Base-by-base conservation (phyloP, 2,797 vertebrate species). In the Craterocephalus amniculus region DNA sequence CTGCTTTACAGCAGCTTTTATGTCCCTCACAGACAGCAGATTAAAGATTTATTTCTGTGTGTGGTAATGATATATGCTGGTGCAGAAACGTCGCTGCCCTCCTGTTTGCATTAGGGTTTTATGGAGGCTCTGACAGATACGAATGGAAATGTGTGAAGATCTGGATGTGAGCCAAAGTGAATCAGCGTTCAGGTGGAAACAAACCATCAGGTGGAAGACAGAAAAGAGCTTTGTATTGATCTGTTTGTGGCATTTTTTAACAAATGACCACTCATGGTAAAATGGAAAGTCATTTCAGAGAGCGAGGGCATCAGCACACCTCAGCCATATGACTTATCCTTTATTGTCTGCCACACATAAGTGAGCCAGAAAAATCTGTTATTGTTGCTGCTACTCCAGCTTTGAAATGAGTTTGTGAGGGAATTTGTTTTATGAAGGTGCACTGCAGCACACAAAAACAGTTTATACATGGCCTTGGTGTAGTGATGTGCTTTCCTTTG, bases 141-240 rank as follows among this genome's bases (percentile, higher is more conserved):
- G 3, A 48, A 56, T 67, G 60, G 35, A 56, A 81, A 59, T 13
- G 24, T 31, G 40, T 14, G 58, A 24, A 45, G 58, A 5, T 63
- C 8, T 64, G 36, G 56, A 70, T 18, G n/a, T 67, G 32, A 58
- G 70, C 67, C 31, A 34, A 14, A 49, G 13, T 4, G 60, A 78
- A 57, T 65, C 35, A 26, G 43, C 36, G 55, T 69, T 73, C 55
- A 65, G 52, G 27, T 54, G 52, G 52, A 54, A 54, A 54, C 27
- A 54, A 72, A 58, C 20, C 58, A 45, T 29, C 38, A 29, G 64
- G 74, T 31, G 78, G 65, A 72, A 66, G 27, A 66, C 34, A 56
- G 48, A 74, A 72, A 76, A 58, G 79, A 49, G 38, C 43, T 86
- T 72, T 61, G n/a, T 73, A 88, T 90, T 24, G 84, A 91, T 88